Evolutionary conservation across 2,888 invertebrate genomes (phyloP).

Genomic region (Lacanobia oleracea): DNA sequence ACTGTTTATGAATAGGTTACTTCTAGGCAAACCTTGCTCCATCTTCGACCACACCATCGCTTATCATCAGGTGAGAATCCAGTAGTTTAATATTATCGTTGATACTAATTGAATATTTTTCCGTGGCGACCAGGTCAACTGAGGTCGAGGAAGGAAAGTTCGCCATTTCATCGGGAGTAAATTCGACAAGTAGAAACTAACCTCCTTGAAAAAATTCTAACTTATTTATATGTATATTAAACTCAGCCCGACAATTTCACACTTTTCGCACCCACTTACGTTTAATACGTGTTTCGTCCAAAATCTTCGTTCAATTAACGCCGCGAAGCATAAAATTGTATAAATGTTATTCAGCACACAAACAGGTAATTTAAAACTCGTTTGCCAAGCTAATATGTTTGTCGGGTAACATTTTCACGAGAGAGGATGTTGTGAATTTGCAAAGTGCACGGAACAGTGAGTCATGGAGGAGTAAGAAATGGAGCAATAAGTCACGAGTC

Average conservation of each 20-base stretch:
- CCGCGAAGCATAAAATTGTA: constrained; percentile 49
- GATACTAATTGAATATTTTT: too few species aligned
- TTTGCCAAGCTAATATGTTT: constrained; percentile 52
- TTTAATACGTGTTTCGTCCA: constrained; percentile 1
- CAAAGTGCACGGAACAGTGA: constrained; percentile 33
- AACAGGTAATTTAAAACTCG: constrained; percentile 58
- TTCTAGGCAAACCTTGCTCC: too few species aligned
- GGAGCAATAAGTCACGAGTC: constrained; percentile 18
- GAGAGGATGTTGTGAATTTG: constrained; percentile 51
- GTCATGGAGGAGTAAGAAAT: constrained; percentile 29
- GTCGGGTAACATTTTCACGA: constrained; percentile 38
- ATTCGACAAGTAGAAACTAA: too few species aligned
- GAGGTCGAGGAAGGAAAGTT: too few species aligned
- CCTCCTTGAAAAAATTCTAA: too few species aligned
- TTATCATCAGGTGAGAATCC: too few species aligned
- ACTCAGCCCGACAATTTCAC: background rate
- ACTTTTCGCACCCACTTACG: constrained; percentile 10
- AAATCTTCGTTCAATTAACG: constrained; percentile 44
- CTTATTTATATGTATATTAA: background rate
- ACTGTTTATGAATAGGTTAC: too few species aligned
- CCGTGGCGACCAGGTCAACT: too few species aligned
- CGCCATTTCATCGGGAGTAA: too few species aligned
- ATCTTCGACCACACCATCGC: too few species aligned
- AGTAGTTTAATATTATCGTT: too few species aligned
- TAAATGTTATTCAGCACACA: constrained; percentile 37